A percentile compares a stretch with the other conserved stretches of the same genome.
Conservation (phyloP, 2,797 vertebrate genomes). For the Falco cherrug region DNA sequence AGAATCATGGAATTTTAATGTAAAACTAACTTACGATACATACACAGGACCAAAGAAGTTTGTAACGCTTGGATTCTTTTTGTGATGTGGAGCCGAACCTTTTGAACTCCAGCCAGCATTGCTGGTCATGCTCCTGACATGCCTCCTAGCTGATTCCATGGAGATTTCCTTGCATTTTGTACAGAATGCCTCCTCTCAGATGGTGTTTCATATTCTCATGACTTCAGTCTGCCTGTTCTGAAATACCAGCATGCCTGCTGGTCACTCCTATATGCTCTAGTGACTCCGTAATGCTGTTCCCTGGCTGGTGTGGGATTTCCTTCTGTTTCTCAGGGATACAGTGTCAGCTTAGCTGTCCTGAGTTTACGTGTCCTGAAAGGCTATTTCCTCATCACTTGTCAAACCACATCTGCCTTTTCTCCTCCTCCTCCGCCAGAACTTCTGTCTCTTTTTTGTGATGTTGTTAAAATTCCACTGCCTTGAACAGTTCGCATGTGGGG, state of each 20-base stretch:
- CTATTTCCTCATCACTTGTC: not conserved
- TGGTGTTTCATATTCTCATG: conserved; percentile 65
- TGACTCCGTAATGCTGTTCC: conserved; percentile 5
- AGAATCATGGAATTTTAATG: not conserved
- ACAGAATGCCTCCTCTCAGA: conserved; percentile 32
- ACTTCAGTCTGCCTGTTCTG: conserved; percentile 39
- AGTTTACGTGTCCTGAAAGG: not conserved
- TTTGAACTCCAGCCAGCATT: conserved; percentile 23
- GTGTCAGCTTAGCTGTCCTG: not conserved
- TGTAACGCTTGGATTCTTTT: not conserved
- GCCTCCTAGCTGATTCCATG: conserved; percentile 42
- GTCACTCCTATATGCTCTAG: not conserved
- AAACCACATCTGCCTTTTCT: conserved; percentile 9
- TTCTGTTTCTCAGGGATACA: not conserved
- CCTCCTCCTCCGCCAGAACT: not conserved
- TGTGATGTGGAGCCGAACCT: not conserved
- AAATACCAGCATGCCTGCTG: conserved; percentile 30
- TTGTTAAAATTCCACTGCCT: not conserved
- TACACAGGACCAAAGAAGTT: not conserved
- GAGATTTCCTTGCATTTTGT: conserved; percentile 53
- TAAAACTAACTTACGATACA: not conserved
- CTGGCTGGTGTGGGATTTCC: conserved; percentile 1
- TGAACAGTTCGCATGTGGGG: not conserved
- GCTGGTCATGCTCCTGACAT: conserved; percentile 37
- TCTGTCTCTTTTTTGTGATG: not conserved